A percentile compares a stretch with the other conserved stretches of the same genome.
Conservation (phyloP, 2,113 vertebrate genomes). For the Rhinoderma darwinii region DNA sequence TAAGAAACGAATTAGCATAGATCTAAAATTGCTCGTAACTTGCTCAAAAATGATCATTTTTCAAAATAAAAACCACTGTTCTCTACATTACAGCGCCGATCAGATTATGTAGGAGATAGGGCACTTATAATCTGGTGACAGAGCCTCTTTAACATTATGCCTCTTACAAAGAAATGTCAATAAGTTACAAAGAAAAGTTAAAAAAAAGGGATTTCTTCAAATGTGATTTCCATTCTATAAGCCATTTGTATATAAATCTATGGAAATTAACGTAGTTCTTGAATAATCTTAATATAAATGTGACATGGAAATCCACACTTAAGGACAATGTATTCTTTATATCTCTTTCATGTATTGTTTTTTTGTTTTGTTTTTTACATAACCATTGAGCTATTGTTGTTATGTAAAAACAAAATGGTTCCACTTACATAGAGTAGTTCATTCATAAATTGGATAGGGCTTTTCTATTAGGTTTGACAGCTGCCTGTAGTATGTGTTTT, state of each 20-base stretch:
- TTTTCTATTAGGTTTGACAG: constrained; percentile 11
- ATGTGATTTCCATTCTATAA: neutral
- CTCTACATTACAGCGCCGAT: too few species aligned
- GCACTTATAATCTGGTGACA: too few species aligned
- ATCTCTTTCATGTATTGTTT: constrained; percentile 27
- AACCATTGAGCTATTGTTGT: constrained; percentile 13
- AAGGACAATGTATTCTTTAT: neutral
- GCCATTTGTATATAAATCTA: neutral
- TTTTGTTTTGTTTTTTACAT: too few species aligned
- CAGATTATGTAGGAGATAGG: too few species aligned
- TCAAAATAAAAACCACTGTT: too few species aligned
- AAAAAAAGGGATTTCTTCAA: too few species aligned
- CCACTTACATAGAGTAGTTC: neutral
- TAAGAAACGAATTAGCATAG: too few species aligned
- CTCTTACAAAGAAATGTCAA: too few species aligned
- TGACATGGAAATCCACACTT: neutral
- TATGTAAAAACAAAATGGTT: neutral
- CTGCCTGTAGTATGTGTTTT: constrained; percentile 32
- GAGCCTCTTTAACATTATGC: too few species aligned
- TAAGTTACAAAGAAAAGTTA: too few species aligned
- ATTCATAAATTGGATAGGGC: constrained; percentile 8
- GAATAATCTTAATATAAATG: neutral
- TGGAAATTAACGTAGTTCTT: neutral
- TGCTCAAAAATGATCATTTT: too few species aligned
- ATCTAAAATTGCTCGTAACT: too few species aligned